Evolutionary conservation across 2,113 vertebrate species (phyloP), one percentile per base, ranked within the genome.

Genomic region (Tenebrosternarchus preto): DNA sequence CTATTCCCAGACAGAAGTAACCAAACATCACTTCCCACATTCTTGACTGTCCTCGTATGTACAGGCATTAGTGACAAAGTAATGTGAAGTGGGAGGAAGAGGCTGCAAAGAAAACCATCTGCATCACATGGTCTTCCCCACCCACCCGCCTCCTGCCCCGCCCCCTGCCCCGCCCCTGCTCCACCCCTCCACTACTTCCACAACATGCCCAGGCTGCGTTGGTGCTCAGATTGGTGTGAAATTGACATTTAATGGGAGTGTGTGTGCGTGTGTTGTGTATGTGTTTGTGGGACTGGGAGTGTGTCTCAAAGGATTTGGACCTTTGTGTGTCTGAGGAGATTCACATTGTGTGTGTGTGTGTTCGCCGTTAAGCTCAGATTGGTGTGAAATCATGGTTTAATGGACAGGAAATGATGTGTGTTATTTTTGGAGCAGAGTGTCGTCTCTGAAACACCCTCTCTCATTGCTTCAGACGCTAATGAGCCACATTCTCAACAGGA

Each of bases 301-400:
- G 81, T 69, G 55, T 80, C 71, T 69, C 77, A 63, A 59, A 80
- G 77, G 77, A 80, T 85, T 85, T 82, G 33, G 77, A 64, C 43
- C 77, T 80, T 81, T 75, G 78, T 78, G 81, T 82, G 80, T 81
- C 66, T 59, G 70, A 76, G 80, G 67, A 85, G 80, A 84, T 77
- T 77, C 78, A 36, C 70, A 83, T 77, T 77, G 83, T 79, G 85
- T 59, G 60, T 70, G 76, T 16, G 81, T 61, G 61, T 72, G 70
- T 75, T 22, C 63, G 66, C 67, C 76, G 76, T 86, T 86, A 83
- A 83, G 84, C 88, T 88, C 88, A 90, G 91, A 93, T 91, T 93
- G 91, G 92, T 92, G 91, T 93, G 92, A 93, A 93, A 93, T 93
- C 88, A 80, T 68, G 75, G 85, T 88, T 90, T 91, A 92, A 91